Percentiles rank a stretch among this genome's conserved stretches.
Conservation (phyloP, 2,113 vertebrate species). For the Todiramphus saurophagus region DNA sequence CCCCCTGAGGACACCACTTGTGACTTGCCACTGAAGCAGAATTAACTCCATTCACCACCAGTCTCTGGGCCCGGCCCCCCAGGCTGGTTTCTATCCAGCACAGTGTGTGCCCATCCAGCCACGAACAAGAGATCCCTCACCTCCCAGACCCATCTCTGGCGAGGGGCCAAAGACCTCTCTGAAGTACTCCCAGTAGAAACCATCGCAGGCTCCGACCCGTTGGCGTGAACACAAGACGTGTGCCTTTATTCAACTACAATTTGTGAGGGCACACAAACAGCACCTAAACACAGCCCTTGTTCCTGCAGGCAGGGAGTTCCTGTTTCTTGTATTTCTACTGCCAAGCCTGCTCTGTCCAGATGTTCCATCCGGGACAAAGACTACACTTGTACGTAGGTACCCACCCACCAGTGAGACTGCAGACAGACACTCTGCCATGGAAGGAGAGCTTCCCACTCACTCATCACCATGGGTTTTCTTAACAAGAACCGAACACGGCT, state of each 20-base stretch:
- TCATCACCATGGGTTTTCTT: conserved; percentile 37
- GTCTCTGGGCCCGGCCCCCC: not conserved
- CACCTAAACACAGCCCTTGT: not conserved
- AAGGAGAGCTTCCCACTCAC: not conserved
- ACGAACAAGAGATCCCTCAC: not conserved
- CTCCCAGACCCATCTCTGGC: not conserved
- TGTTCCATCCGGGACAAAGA: not conserved
- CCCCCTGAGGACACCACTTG: not conserved
- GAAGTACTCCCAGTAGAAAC: not conserved
- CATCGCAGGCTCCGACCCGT: not conserved
- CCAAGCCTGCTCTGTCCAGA: not conserved
- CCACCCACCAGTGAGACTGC: not conserved
- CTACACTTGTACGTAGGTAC: fast-evolving
- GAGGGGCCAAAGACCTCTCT: not conserved
- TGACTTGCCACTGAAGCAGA: not conserved
- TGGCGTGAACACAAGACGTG: fast-evolving
- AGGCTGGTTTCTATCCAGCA: not conserved
- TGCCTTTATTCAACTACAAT: not conserved
- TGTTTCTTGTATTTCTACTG: not conserved
- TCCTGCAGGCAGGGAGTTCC: not conserved
- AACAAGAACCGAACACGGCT: conserved; percentile 51
- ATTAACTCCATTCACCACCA: not conserved
- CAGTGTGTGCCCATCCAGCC: not conserved
- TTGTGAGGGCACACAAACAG: not conserved
- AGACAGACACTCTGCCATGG: not conserved